Base-by-base conservation (phyloP, 2,797 vertebrate genomes). In the Erithacus rubecula region DNA sequence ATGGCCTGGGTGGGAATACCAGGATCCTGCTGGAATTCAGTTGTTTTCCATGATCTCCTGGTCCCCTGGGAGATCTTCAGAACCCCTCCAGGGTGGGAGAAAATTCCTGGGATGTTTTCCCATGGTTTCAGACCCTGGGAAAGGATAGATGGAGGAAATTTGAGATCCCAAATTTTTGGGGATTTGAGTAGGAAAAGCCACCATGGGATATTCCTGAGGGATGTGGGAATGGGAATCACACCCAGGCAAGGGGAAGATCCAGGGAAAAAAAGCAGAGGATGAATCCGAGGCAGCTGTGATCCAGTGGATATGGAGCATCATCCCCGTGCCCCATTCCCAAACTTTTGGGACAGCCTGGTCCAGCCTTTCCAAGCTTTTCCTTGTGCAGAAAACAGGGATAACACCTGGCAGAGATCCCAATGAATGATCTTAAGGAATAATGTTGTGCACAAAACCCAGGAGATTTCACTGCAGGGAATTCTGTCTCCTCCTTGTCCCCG, bases 141-240 rank as follows among this genome's bases (percentile, higher is more conserved):
- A 32, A 32, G 10, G 36, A 3, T 27, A 34, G 10, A 2, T 4
- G 17, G 41, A 56, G n/a, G 0, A 17, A 16, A 19, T 24, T 5
- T 9, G 34, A 20, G 37, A 18, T 52, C 29, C 41, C 41, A 30
- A 2, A 30, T 24, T 26, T 15, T 8, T 3, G 18, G 29, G 64
- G 6, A 36, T 15, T 23, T 26, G n/a, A 41, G 71, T 36, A 27
- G 29, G 15, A 24, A n/a, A n/a, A 63, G 44, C 21, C 2, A 1
- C 39, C 3, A 1, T 0, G 7, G 23, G 34, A 20, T 11, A 5
- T 0, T 1, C 32, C 12, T 3, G 39, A 71, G 39, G 12, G 30
- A 44, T 15, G 20, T 8, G 30, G 37, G 30, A 30, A 39, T 36
- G 59, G 59, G 44, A 43, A 44, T 10, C 3, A 0, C 13, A 12